Conservation (phyloP, 2,888 invertebrate species). For the Fragum whitleyi region DNA sequence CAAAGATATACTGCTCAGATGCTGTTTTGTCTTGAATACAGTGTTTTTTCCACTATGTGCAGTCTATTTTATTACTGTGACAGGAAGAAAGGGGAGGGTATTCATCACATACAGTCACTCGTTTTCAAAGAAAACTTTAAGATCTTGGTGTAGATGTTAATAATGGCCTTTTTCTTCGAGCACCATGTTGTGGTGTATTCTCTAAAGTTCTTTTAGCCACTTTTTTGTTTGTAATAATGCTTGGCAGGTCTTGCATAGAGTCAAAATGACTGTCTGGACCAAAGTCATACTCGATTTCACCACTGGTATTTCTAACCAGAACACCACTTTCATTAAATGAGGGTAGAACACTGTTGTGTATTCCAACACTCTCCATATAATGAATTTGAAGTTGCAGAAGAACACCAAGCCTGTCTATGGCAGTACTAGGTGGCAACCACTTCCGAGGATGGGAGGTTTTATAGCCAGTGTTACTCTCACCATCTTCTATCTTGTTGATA, state of each 20-base stretch:
- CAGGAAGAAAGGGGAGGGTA: too few relatives aligned
- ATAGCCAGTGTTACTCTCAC: background rate
- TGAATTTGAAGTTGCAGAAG: slow-evolving; percentile 17
- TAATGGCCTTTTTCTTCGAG: slow-evolving; percentile 12
- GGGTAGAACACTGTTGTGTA: background rate
- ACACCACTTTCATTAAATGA: background rate
- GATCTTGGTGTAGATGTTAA: slow-evolving; percentile 10
- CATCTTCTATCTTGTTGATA: slow-evolving; percentile 18
- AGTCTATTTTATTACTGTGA: too few relatives aligned
- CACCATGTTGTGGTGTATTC: slow-evolving; percentile 19
- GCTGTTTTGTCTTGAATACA: too few relatives aligned
- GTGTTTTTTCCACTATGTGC: too few relatives aligned
- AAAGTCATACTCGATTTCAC: slow-evolving; percentile 19
- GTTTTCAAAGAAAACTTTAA: too few relatives aligned
- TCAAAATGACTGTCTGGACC: too few relatives aligned
- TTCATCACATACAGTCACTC: too few relatives aligned
- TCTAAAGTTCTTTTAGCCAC: background rate
- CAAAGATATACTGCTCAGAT: too few relatives aligned
- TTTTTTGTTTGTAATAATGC: background rate
- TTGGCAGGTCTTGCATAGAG: background rate
- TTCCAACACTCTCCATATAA: slow-evolving; percentile 13
- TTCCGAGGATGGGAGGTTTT: slow-evolving; percentile 1
- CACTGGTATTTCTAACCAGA: slow-evolving; percentile 7
- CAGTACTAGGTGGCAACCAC: slow-evolving; percentile 22
- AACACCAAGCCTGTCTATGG: background rate